These are phyloP conservation scores for Lasiurus cinereus DNA, from an alignment of 2,113 vertebrate genomes.

Conservation along the genomic window DNA sequence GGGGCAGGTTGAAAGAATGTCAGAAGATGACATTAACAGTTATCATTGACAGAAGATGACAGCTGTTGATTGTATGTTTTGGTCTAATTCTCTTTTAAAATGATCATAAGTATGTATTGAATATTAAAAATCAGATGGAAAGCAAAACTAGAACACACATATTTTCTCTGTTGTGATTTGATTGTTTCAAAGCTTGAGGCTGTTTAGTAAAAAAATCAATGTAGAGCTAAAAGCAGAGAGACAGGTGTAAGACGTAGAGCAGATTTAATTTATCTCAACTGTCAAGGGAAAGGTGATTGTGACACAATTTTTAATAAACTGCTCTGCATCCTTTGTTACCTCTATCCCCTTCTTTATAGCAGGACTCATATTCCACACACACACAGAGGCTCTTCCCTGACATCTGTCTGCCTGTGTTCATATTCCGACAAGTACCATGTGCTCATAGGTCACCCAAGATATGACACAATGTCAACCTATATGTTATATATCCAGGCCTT, in stretches of 20 bases:
- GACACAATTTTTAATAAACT: conserved; percentile 53
- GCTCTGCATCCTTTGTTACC: not conserved
- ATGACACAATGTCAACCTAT: not conserved
- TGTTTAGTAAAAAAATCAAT: conserved; percentile 76
- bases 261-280: conserved; percentile 67
- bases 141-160: conserved; percentile 44
- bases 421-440: not conserved
- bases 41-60: conserved; percentile 24
- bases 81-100: conserved; percentile 41
- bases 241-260: conserved; percentile 48
- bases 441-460: not conserved
- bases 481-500: not conserved
- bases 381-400: not conserved
- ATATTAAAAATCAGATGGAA: not conserved
- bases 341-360: conserved; percentile 15
- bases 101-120: conserved; percentile 45
- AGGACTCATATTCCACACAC: not conserved
- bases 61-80: not conserved
- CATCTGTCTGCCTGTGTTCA: not conserved
- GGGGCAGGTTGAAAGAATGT: not conserved
- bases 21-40: not conserved
- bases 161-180: conserved; percentile 61
- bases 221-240: conserved; percentile 64
- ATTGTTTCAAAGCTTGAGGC: conserved; percentile 63
- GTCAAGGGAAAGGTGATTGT: conserved; percentile 14